Evolutionary conservation across 2,797 vertebrate species (phyloP).

Genomic region (Liasis olivaceus): DNA sequence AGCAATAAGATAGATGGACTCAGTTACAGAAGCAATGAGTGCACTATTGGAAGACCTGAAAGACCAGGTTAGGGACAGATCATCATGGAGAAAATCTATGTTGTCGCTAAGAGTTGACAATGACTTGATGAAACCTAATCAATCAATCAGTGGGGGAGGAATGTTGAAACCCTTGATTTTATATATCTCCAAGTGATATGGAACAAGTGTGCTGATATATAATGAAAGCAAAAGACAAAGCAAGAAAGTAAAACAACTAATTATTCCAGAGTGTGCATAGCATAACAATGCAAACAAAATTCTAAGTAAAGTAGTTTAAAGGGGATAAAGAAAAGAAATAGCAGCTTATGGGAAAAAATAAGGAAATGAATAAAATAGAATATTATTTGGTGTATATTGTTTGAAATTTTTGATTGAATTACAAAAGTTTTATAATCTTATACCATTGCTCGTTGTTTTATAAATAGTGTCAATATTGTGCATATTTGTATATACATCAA

Average conservation of each 20-base stretch:
- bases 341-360: slow-evolving; percentile 47
- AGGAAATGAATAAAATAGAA: slow-evolving; percentile 26
- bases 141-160: background rate
- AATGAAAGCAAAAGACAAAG: background rate
- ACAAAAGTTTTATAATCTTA: slow-evolving; percentile 54
- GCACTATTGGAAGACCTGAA: background rate
- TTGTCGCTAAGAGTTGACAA: background rate
- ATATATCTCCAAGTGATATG: background rate
- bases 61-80: background rate
- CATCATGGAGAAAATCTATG: background rate
- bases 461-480: slow-evolving; percentile 51
- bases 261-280: slow-evolving; percentile 8
- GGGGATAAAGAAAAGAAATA: slow-evolving; percentile 34
- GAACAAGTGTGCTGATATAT: slow-evolving; percentile 14
- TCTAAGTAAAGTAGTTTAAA: slow-evolving; percentile 51
- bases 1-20: background rate
- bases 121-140: background rate
- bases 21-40: background rate
- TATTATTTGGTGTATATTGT: slow-evolving; percentile 57
- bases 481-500: background rate
- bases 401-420: slow-evolving; percentile 57
- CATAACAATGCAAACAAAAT: slow-evolving; percentile 27
- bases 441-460: slow-evolving; percentile 51
- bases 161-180: background rate
- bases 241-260: slow-evolving; percentile 27